Conservation (phyloP, 2,797 vertebrate species). For the Bufotes viridis region DNA sequence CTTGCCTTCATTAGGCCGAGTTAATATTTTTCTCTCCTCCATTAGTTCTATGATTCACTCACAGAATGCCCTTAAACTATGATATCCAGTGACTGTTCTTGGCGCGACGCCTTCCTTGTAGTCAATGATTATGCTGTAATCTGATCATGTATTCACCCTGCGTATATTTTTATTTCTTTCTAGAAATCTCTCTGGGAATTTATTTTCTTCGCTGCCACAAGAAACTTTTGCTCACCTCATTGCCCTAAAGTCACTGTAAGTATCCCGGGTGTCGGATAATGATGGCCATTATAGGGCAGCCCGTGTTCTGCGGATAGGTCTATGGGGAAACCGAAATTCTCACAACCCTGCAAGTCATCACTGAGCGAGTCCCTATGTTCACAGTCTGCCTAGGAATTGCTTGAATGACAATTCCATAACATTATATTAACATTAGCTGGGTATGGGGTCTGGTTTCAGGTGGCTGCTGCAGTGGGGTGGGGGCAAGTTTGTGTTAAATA, state of each 20-base stretch:
- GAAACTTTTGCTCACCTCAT: constrained; percentile 91
- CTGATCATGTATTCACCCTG: neutral
- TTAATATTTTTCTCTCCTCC: neutral
- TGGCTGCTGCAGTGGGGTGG: no score
- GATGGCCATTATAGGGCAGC: neutral
- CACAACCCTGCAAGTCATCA: neutral
- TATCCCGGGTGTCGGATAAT: constrained; percentile 62
- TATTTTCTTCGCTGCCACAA: constrained; percentile 91
- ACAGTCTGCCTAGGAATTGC: no score
- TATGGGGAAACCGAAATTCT: neutral
- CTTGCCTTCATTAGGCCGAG: neutral
- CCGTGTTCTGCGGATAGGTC: neutral
- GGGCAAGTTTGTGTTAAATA: no score
- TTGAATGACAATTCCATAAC: no score
- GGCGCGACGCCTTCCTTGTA: neutral
- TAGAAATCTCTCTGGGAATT: constrained; percentile 95
- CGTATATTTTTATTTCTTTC: constrained; percentile 35
- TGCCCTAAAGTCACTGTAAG: constrained; percentile 92
- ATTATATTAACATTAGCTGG: no score
- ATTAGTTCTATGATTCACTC: constrained; percentile 1
- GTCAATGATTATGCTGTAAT: constrained; percentile 14
- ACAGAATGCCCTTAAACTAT: neutral
- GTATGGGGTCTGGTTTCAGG: no score
- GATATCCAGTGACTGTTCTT: neutral
- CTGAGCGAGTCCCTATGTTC: neutral